Evolutionary conservation across 2,113 vertebrate genomes (phyloP).

Genomic region (Gobio gobio): DNA sequence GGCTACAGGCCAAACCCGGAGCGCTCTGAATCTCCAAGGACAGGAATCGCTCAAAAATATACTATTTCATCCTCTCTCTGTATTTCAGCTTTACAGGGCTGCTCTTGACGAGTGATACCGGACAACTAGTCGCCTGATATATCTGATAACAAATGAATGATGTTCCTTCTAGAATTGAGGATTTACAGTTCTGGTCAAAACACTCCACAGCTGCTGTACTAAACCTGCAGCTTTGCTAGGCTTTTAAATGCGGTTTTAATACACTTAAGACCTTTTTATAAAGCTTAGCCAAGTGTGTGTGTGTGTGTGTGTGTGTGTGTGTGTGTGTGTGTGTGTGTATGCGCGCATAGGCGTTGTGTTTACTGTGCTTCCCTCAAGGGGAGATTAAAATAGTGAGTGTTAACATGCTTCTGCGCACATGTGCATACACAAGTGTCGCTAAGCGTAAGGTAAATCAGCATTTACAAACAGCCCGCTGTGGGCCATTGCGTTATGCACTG

Average conservation of each 20-base stretch:
- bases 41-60: neutral
- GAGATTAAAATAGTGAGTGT: conserved; percentile 24
- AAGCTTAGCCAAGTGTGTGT: conserved; percentile 45
- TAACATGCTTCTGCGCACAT: neutral
- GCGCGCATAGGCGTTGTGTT: neutral
- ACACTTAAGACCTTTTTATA: conserved; percentile 35
- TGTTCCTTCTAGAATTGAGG: neutral
- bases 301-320: conserved; percentile 39
- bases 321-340: conserved; percentile 37
- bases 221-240: conserved; percentile 5
- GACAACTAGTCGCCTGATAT: neutral
- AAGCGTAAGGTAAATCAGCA: conserved; percentile 7
- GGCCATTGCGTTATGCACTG: neutral
- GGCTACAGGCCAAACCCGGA: conserved; percentile 67
- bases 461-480: conserved; percentile 10
- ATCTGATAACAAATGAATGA: conserved; percentile 21
- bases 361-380: conserved; percentile 33
- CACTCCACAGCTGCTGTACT: neutral
- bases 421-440: neutral
- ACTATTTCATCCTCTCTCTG: conserved; percentile 1
- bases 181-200: conserved; percentile 5
- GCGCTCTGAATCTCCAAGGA: neutral
- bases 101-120: neutral
- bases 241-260: conserved; percentile 29
- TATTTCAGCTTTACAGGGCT: conserved; percentile 27